A percentile compares a stretch with the other conserved stretches of the same genome.
Conservation (phyloP, 2,797 vertebrate species). For the Epinephelus awoara region DNA sequence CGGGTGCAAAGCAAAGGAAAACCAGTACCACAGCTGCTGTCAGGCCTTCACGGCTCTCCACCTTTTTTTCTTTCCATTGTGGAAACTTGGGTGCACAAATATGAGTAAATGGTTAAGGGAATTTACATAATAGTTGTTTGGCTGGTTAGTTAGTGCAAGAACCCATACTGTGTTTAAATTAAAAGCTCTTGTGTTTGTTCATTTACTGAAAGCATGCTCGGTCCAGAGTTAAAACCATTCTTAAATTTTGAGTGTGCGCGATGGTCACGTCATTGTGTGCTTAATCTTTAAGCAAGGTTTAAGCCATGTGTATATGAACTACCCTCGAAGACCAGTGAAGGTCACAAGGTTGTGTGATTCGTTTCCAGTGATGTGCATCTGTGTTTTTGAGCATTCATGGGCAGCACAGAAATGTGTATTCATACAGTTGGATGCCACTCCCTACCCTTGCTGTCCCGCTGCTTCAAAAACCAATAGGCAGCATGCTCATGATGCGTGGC, state of each 20-base stretch:
- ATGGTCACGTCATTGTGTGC: conserved; percentile 9
- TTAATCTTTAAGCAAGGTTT: conserved; percentile 20
- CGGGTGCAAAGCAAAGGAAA: conserved; percentile 65
- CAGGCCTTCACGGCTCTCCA: conserved; percentile 16
- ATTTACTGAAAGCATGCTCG: conserved; percentile 29
- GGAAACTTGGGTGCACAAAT: conserved; percentile 50
- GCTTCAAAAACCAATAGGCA: conserved; percentile 76
- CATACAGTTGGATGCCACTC: conserved; percentile 68
- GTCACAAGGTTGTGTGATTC: conserved; percentile 15
- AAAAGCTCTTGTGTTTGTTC: conserved; percentile 28
- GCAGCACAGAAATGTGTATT: conserved; percentile 39
- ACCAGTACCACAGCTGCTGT: conserved; percentile 60
- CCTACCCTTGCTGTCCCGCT: conserved; percentile 58
- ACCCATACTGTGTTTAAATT: conserved; percentile 33
- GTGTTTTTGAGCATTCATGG: conserved; percentile 22
- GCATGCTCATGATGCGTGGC: conserved; percentile 70
- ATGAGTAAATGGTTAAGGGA: conserved; percentile 42
- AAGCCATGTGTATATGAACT: conserved; percentile 20
- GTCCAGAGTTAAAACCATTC: conserved; percentile 1
- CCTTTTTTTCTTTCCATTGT: conserved; percentile 48
- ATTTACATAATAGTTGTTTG: conserved; percentile 47
- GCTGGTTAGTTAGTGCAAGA: conserved; percentile 34
- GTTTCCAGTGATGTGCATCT: conserved; percentile 26
- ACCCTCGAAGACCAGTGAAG: background rate
- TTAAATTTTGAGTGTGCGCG: conserved; percentile 5